These are phyloP conservation scores for Apis laboriosa DNA, from an alignment of 1,140 invertebrate species.

Conservation along the genomic window DNA sequence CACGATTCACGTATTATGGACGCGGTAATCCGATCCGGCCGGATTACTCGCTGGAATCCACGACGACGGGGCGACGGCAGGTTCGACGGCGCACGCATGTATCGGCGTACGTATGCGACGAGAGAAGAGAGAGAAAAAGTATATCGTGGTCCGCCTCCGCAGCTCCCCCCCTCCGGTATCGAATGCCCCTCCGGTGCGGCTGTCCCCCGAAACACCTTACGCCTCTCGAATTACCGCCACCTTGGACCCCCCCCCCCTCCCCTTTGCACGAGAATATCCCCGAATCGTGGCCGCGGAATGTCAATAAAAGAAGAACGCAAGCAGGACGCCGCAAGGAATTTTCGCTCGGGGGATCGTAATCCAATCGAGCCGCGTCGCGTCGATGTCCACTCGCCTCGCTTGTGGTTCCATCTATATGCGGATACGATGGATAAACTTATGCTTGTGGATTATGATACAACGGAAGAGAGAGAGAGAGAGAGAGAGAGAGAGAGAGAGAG, in stretches of 20 bases:
- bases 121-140: slow-evolving; percentile 30
- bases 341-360: slow-evolving; percentile 10
- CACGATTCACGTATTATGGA: slow-evolving; percentile 56
- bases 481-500: too few relatives aligned
- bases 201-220: slow-evolving; percentile 49
- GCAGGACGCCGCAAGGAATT: slow-evolving; percentile 26
- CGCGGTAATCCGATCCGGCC: slow-evolving; percentile 58
- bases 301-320: slow-evolving; percentile 39
- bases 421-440: too few relatives aligned
- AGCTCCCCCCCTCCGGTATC: slow-evolving; percentile 47
- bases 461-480: too few relatives aligned
- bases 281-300: slow-evolving; percentile 42
- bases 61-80: slow-evolving; percentile 30
- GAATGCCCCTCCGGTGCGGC: slow-evolving; percentile 46
- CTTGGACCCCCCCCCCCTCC: slow-evolving; percentile 13
- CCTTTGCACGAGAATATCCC: slow-evolving; percentile 26
- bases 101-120: slow-evolving; percentile 24
- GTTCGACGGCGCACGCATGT: slow-evolving; percentile 37
- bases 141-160: slow-evolving; percentile 49
- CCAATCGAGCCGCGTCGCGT: background rate
- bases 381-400: too few relatives aligned
- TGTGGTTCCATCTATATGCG: too few relatives aligned
- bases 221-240: slow-evolving; percentile 59
- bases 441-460: too few relatives aligned
- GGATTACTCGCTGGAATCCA: slow-evolving; percentile 55